Conservation (phyloP, 1,140 invertebrate species). For the Acromyrmex heyeri region DNA sequence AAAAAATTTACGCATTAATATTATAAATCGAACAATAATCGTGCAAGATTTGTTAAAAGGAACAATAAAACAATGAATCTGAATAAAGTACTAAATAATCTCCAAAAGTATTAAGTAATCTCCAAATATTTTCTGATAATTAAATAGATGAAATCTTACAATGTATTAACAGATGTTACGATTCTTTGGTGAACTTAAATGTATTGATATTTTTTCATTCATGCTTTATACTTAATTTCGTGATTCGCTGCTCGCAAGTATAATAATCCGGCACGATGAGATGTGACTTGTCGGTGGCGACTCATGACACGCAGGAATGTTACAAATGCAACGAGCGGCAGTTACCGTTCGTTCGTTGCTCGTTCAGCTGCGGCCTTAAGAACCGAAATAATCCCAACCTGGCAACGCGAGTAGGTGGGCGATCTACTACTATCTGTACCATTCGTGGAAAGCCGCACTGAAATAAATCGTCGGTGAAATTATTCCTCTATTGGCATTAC, state of each 20-base stretch:
- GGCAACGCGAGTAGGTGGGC: constrained; percentile 63
- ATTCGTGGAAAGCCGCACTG: constrained; percentile 5
- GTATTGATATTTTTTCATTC: background rate
- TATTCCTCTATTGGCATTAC: background rate
- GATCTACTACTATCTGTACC: constrained; percentile 45
- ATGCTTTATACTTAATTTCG: background rate
- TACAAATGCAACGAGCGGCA: constrained; percentile 34
- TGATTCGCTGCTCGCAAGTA: background rate
- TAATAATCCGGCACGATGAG: background rate
- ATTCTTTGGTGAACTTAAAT: background rate
- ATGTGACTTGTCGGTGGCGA: background rate
- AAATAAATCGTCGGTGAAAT: constrained; percentile 36
- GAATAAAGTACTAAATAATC: background rate
- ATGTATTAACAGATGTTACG: background rate
- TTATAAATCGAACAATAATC: background rate
- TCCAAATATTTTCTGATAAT: background rate
- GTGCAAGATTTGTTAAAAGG: background rate
- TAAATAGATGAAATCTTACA: background rate
- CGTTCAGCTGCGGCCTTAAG: constrained; percentile 63
- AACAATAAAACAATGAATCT: too few species aligned
- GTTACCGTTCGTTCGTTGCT: constrained; percentile 33
- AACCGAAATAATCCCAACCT: constrained; percentile 72
- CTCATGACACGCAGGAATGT: constrained; percentile 37
- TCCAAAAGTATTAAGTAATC: background rate
- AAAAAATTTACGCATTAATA: background rate